phyloP scores from a whole-genome alignment of 2,113 vertebrate species.

The Pyxicephalus adspersus region DNA sequence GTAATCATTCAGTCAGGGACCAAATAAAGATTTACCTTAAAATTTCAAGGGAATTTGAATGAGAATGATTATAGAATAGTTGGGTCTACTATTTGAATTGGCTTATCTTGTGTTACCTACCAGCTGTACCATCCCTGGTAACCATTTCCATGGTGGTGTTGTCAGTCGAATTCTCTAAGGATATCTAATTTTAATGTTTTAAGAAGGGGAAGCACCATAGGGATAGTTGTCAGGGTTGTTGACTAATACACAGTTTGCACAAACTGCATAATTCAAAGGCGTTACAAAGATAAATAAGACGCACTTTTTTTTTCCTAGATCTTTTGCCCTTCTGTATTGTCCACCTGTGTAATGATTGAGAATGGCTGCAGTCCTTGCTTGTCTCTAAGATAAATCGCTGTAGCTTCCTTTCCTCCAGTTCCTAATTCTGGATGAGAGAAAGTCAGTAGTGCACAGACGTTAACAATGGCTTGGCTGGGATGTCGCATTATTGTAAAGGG shows the following conservation, averaged over 20 bases:
- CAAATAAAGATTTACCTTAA: too few species aligned
- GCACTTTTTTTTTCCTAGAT: background rate
- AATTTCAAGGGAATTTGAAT: too few species aligned
- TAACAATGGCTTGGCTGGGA: conserved; percentile 64
- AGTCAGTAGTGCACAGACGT: background rate
- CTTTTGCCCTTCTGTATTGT: background rate
- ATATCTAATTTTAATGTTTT: background rate
- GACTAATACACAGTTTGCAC: background rate
- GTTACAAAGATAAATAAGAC: background rate
- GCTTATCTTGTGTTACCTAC: too few species aligned
- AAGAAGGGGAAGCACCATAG: conserved; percentile 18
- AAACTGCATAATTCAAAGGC: background rate
- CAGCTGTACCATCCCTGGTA: background rate
- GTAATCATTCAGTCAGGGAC: too few species aligned
- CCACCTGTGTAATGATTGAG: conserved; percentile 43
- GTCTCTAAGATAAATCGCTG: conserved; percentile 38
- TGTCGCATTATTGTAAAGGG: conserved; percentile 58
- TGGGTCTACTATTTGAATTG: too few species aligned
- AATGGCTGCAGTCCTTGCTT: conserved; percentile 9
- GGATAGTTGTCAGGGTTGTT: conserved; percentile 7
- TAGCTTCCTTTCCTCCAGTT: conserved; percentile 41
- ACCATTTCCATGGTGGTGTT: background rate
- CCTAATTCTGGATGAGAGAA: background rate
- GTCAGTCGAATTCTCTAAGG: too few species aligned
- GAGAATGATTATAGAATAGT: background rate